phyloP scores from a whole-genome alignment of 2,888 invertebrate genomes.

The Heliconius hortense region DNA sequence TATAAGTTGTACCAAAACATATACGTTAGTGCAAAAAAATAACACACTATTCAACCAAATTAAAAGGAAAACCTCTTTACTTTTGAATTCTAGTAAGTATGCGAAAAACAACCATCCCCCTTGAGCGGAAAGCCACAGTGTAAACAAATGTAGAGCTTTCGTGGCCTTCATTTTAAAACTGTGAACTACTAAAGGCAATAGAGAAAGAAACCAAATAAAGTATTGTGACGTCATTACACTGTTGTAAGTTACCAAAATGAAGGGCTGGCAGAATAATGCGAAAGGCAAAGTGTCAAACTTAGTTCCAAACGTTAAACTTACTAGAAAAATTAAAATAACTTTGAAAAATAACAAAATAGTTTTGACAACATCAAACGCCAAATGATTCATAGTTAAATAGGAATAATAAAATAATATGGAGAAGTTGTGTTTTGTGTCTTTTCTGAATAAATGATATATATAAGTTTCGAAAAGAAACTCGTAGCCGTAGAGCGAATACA shows the following conservation, averaged over 20 bases:
- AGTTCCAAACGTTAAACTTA: conserved; percentile 86
- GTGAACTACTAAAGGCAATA: conserved; percentile 91
- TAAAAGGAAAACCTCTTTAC: conserved; percentile 89
- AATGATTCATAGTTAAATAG: conserved; percentile 87
- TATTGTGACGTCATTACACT: conserved; percentile 98
- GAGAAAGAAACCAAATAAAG: conserved; percentile 96
- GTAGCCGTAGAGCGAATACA: conserved; percentile 91
- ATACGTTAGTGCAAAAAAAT: conserved; percentile 92
- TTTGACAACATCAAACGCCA: conserved; percentile 83
- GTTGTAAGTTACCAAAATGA: conserved; percentile 95
- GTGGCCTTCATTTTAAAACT: conserved; percentile 82
- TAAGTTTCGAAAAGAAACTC: conserved; percentile 95
- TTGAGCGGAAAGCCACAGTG: conserved; percentile 88
- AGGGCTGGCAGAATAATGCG: conserved; percentile 91
- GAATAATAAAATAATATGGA: conserved; percentile 97
- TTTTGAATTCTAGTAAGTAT: conserved; percentile 95
- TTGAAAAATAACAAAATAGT: conserved; percentile 84
- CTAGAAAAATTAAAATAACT: conserved; percentile 76
- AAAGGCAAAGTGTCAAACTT: conserved; percentile 88
- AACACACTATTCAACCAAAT: conserved; percentile 92
- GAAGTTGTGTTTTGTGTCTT: conserved; percentile 97
- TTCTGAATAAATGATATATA: conserved; percentile 93
- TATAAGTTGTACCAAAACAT: conserved; percentile 83
- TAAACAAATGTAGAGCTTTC: conserved; percentile 73
- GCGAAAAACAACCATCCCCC: conserved; percentile 94